Base-by-base conservation (phyloP, 2,797 vertebrate genomes). In the Argya squamiceps region DNA sequence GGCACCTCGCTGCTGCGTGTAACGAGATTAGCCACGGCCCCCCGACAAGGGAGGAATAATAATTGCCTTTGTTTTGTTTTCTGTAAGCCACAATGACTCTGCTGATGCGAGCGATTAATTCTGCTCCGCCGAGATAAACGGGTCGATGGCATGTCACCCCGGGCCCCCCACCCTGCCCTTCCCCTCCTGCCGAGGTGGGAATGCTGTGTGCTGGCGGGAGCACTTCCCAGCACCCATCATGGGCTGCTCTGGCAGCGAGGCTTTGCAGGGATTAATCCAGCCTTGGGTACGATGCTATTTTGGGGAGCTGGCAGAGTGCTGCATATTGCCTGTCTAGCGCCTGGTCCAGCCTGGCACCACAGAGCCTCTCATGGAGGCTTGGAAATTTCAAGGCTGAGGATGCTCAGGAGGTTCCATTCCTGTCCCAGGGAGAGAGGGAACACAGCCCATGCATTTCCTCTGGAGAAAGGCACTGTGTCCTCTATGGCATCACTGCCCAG, bases 21-120 rank as follows among this genome's bases (percentile, higher is more conserved):
- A 92, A 93, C 10, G 76, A 85, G 85, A 89, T 94, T 91, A 95
- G 76, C 89, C 89, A 90, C 65, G 43, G 82, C 73, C 84, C 49
- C 87, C 88, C 6, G 43, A 89, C 76, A 71, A 75, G 62, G 27
- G 46, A 21, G 21, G 23, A 84, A 93, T 88, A 90, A 90, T 91
- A 74, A 95, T 93, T 80, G 84, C 68, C 88, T 94, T 92, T 70
- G 94, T 68, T 95, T 94, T 95, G 91, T 91, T 92, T 96, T 47
- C 95, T 56, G 53, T 60, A 20, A 94, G 63, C 73, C 88, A 75
- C 85, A 71, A 71, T 50, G 88, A 95, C 56, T 77, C 79, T 55
- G 85, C 76, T 73, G 95, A 95, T 91, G 83, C 3, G 0, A 81
- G 69, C 10, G 58, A 94, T 94, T 92, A 94, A 92, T 80, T 86